Percentiles rank a stretch among this genome's conserved stretches.
phyloP scores from a whole-genome alignment of 2,888 invertebrate genomes.

The Troglohyphantes excavatus region DNA sequence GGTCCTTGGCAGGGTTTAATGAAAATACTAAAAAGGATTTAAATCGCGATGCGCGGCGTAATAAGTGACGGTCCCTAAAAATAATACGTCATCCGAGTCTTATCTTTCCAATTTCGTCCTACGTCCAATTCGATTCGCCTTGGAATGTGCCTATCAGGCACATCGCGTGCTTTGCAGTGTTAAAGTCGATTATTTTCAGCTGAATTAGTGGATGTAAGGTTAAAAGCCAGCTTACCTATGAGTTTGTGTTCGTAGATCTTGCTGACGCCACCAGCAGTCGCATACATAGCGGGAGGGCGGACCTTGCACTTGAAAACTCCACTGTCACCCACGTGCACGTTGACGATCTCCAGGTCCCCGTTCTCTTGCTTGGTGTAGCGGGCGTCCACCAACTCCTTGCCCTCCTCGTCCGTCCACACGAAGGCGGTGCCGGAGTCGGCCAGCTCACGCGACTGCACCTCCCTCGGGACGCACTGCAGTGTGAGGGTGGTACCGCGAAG shows the following conservation, averaged over 20 bases:
- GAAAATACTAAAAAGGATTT: no score
- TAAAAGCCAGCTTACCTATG: conserved; percentile 25
- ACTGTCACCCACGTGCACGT: conserved; percentile 63
- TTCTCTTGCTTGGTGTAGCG: conserved; percentile 49
- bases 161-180: no score
- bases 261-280: background rate
- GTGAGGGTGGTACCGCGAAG: conserved; percentile 33
- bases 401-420: conserved; percentile 50
- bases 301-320: conserved; percentile 62
- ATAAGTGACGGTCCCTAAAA: no score
- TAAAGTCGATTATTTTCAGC: no score
- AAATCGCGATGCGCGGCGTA: no score
- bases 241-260: conserved; percentile 64
- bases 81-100: no score
- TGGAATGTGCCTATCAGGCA: no score
- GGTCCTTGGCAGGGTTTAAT: no score
- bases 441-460: background rate
- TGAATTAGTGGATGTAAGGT: no score
- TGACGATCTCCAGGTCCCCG: conserved; percentile 64
- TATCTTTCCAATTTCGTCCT: no score
- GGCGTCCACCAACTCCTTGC: conserved; percentile 46
- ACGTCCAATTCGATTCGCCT: no score
- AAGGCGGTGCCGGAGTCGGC: background rate
- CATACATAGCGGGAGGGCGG: background rate
- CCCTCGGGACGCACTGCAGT: conserved; percentile 31